phyloP scores from a whole-genome alignment of 2,888 invertebrate species.

The Pammene fasciana region DNA sequence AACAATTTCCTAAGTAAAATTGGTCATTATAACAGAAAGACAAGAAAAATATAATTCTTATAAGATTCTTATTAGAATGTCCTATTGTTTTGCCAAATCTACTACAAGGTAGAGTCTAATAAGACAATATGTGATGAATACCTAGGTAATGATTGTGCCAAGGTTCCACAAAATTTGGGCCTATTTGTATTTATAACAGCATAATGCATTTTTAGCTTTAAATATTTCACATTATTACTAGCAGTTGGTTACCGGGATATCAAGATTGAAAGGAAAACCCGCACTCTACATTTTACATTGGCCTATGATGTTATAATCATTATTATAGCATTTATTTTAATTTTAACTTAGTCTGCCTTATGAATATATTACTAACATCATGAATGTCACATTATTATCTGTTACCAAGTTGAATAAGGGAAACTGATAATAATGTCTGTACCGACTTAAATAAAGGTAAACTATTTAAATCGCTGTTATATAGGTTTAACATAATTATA shows the following conservation, averaged over 20 bases:
- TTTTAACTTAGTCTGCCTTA: not conserved
- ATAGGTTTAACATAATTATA: too few species aligned
- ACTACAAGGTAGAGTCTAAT: conserved; percentile 41
- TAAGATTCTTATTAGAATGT: conserved; percentile 54
- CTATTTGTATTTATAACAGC: conserved; percentile 48
- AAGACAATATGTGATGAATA: conserved; percentile 46
- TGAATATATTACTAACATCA: not conserved
- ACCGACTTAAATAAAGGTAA: too few species aligned
- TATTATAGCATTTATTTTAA: not conserved
- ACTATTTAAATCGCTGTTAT: too few species aligned
- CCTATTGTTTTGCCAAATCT: not conserved
- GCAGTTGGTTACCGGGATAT: not conserved
- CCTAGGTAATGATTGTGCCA: conserved; percentile 53
- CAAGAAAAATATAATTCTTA: conserved; percentile 36
- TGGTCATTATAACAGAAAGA: not conserved
- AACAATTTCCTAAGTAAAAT: not conserved
- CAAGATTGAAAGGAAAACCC: not conserved
- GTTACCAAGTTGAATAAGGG: not conserved
- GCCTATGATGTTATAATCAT: not conserved
- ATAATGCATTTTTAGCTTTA: conserved; percentile 45
- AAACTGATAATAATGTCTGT: not conserved
- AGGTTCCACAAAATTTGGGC: conserved; percentile 54
- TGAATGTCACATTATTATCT: not conserved
- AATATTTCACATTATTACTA: not conserved
- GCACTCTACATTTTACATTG: not conserved